A percentile compares a stretch with the other conserved stretches of the same genome.
phyloP scores from a whole-genome alignment of 2,888 invertebrate species.

The Ectobius pallidus region DNA sequence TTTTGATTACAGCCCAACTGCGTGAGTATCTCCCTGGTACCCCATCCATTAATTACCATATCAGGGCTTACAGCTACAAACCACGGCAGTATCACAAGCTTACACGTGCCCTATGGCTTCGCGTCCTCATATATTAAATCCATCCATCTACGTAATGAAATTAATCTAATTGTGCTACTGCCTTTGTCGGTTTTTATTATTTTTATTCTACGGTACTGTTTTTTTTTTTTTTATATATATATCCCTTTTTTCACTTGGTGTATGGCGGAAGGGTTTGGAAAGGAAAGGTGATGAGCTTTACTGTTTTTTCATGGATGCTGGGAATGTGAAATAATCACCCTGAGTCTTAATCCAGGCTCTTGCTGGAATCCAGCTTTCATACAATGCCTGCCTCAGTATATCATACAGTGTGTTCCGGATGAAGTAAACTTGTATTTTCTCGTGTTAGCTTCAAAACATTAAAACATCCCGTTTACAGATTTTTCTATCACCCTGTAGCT shows the following conservation, averaged over 20 bases:
- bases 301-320: slow-evolving; percentile 4
- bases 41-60: slow-evolving; percentile 37
- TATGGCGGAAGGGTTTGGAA: slow-evolving; percentile 8
- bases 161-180: slow-evolving; percentile 39
- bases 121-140: slow-evolving; percentile 39
- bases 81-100: slow-evolving; percentile 11
- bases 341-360: slow-evolving; percentile 25
- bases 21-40: slow-evolving; percentile 29
- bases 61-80: slow-evolving; percentile 22
- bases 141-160: slow-evolving; percentile 41
- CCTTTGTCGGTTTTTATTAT: slow-evolving; percentile 35
- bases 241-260: slow-evolving; percentile 17
- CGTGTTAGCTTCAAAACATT: no score
- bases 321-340: slow-evolving; percentile 17
- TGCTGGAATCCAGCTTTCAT: slow-evolving; percentile 1
- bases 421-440: no score
- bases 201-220: slow-evolving; percentile 26
- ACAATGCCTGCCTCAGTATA: background rate
- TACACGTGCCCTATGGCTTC: slow-evolving; percentile 15
- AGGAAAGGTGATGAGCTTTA: slow-evolving; percentile 27
- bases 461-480: no score
- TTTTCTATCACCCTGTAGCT: slow-evolving; percentile 1
- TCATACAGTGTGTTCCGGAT: slow-evolving; percentile 3
- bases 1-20: slow-evolving; percentile 27
- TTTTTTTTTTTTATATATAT: slow-evolving; percentile 11